Base-by-base conservation (phyloP, 2,888 invertebrate species). In the Amphipyra berbera region DNA sequence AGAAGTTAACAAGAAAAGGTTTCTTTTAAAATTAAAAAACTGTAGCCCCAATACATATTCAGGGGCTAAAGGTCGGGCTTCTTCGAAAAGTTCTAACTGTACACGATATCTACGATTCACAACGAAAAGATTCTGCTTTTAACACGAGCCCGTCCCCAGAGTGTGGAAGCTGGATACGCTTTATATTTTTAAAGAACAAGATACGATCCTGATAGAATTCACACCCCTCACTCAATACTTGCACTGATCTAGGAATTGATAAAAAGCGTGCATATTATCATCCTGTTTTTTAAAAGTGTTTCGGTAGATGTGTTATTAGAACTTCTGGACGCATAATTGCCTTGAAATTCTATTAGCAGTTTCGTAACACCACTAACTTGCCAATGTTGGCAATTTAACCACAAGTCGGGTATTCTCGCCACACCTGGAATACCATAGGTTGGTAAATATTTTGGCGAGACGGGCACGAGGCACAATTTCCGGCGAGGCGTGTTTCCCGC, bases 81-180 rank as follows among this genome's bases (percentile, higher is more conserved):
- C 38, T 50, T 54, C 8, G n/a, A 12, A 59, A 48, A 52, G 27
- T 54, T 15, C 27, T 41, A 30, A 53, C 13, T 14, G 58, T 37
- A 40, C 38, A 30, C 59, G 15, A 56, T 74, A 15, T 49, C 30
- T 50, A 62, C 60, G 54, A 63, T 63, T 56, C 50, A 37, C 57
- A 61, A 66, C 52, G 56, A 21, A 59, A 63, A 66, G 38, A 52
- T 68, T 53, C 57, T 41, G 37, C 38, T 60, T 67, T 76, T 54
- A 56, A 42, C 61, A 14, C 14, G 44, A 50, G 52, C 10, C 9
- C 12, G 15, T 54, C 61, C 53, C 44, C 7, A 9, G 14, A 21
- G 50, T 13, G 12, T 13, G 13, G 9, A 10, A 46, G 10, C 41
- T 54, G 44, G 35, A 33, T 73, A 21, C 14, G 10, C 13, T 53